Evolutionary conservation across 2,888 invertebrate species (phyloP).

Genomic region (Epirrhoe alternata): DNA sequence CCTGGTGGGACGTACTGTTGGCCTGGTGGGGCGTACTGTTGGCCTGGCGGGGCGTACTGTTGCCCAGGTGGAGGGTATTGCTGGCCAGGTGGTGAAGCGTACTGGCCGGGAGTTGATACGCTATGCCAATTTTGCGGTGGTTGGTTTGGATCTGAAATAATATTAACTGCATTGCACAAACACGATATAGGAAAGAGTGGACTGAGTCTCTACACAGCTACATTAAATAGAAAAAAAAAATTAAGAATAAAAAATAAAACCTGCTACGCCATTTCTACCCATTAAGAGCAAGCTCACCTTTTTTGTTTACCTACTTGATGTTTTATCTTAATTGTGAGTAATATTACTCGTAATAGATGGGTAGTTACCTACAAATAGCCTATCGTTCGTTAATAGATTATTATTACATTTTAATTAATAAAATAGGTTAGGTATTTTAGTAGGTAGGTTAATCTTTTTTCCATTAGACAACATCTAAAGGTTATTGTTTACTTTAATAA

Average conservation of each 20-base stretch:
- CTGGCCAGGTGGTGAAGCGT: conserved; percentile 44
- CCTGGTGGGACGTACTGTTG: conserved; percentile 50
- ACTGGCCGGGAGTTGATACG: conserved; percentile 47
- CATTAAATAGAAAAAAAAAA: too few species aligned
- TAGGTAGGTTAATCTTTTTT: not conserved
- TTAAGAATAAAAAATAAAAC: too few species aligned
- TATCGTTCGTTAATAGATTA: too few species aligned
- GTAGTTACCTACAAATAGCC: not conserved
- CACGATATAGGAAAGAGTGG: not conserved
- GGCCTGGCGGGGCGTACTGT: conserved; percentile 45
- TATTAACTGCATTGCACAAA: not conserved
- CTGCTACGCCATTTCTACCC: too few species aligned
- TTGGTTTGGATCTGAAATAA: conserved; percentile 70
- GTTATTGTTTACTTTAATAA: too few species aligned
- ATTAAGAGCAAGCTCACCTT: too few species aligned
- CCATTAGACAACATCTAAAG: not conserved
- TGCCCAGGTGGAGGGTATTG: conserved; percentile 45
- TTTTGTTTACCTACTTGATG: too few species aligned
- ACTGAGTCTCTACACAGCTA: not conserved
- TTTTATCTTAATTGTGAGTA: not conserved
- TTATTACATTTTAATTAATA: too few species aligned
- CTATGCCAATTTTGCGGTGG: conserved; percentile 53
- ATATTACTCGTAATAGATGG: not conserved
- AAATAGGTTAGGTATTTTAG: not conserved
- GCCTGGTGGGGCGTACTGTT: conserved; percentile 50